Percentiles rank a stretch among this genome's conserved stretches.
Evolutionary conservation across 2,113 vertebrate genomes (phyloP).

Genomic region (Irena cyanogastra): DNA sequence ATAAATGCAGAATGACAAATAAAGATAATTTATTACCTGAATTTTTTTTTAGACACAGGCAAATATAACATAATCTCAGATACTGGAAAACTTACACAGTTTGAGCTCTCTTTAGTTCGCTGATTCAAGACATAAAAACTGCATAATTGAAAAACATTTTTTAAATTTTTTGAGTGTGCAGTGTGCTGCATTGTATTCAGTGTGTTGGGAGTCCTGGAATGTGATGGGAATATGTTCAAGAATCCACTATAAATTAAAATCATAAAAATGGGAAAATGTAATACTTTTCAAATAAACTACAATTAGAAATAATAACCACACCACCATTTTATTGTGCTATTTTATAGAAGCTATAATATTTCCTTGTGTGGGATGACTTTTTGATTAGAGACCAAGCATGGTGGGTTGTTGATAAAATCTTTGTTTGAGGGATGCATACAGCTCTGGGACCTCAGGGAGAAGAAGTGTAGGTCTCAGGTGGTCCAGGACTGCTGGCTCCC

Average conservation of each 20-base stretch:
- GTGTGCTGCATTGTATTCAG: background rate
- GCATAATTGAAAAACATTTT: background rate
- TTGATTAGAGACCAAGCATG: background rate
- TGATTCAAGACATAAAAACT: background rate
- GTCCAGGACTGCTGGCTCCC: background rate
- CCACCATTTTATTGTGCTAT: background rate
- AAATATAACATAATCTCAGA: background rate
- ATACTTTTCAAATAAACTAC: background rate
- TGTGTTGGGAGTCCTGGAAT: background rate
- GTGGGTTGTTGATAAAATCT: background rate
- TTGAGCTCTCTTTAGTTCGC: background rate
- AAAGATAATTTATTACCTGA: background rate
- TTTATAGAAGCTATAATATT: background rate
- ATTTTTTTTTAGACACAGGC: accelerated
- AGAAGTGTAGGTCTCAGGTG: background rate
- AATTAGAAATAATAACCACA: background rate
- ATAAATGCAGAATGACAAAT: background rate
- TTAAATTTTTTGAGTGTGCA: background rate
- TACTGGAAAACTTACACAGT: background rate
- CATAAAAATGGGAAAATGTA: background rate
- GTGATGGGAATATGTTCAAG: background rate
- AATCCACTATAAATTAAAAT: background rate
- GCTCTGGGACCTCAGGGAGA: accelerated
- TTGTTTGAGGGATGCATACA: background rate
- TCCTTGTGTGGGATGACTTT: background rate